phyloP scores from a whole-genome alignment of 2,888 invertebrate genomes.

The Agrotis segetum region DNA sequence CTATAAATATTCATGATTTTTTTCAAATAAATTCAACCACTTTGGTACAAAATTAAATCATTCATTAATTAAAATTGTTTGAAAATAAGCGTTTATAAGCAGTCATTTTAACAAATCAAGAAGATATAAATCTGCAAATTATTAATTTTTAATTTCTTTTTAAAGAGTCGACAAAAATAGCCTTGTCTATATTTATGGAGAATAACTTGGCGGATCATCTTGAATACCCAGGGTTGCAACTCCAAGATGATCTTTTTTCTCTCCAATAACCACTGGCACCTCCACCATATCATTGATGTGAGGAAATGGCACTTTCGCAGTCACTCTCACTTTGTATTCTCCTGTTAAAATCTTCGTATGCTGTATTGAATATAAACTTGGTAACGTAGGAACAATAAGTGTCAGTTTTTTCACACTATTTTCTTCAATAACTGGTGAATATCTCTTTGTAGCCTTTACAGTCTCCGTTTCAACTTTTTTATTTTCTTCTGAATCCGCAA shows the following conservation, averaged over 20 bases:
- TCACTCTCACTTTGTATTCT: constrained; percentile 65
- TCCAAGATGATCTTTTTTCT: constrained; percentile 22
- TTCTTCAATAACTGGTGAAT: constrained; percentile 46
- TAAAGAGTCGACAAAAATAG: no score
- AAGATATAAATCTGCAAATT: no score
- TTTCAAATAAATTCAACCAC: no score
- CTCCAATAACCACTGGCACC: constrained; percentile 69
- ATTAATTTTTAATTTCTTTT: no score
- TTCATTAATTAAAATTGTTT: no score
- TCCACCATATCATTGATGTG: constrained; percentile 52
- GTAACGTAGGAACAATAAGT: constrained; percentile 47
- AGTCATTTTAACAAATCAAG: no score
- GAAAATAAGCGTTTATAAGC: no score
- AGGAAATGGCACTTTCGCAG: constrained; percentile 63
- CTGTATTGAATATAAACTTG: constrained; percentile 65
- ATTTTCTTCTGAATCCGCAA: neutral
- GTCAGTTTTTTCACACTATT: constrained; percentile 46
- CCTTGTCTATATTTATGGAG: neutral
- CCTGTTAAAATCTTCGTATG: constrained; percentile 62
- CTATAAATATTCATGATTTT: no score
- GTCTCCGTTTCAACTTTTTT: neutral
- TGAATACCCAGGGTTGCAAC: neutral
- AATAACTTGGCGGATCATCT: neutral
- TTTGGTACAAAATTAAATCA: no score
- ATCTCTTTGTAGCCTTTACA: constrained; percentile 26